Evolutionary conservation across 2,888 invertebrate species (phyloP).

Genomic region (Diarsia rubi): DNA sequence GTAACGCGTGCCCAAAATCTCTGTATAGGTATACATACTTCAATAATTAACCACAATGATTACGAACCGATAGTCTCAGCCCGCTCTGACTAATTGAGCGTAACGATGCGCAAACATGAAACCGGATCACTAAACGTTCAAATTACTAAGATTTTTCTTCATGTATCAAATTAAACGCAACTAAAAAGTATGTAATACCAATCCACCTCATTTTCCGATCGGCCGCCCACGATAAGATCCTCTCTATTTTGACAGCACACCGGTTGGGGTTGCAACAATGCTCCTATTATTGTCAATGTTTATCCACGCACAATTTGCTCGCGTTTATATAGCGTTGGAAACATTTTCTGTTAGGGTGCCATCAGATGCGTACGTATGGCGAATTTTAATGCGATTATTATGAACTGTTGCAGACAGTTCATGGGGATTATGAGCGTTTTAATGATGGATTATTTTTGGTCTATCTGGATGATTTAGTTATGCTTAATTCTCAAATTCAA

Average conservation of each 20-base stretch:
- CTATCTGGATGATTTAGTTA: neutral
- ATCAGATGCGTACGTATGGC: constrained; percentile 62
- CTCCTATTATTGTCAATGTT: constrained; percentile 87
- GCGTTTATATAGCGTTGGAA: constrained; percentile 87
- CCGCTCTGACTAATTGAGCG: constrained; percentile 38
- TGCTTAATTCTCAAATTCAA: neutral
- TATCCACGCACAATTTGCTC: constrained; percentile 90
- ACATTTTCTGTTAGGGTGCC: constrained; percentile 76
- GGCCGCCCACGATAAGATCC: constrained; percentile 63
- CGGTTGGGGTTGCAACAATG: constrained; percentile 84
- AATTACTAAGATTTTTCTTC: constrained; percentile 18
- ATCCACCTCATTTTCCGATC: constrained; percentile 71
- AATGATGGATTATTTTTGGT: constrained; percentile 45
- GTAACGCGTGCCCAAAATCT: constrained; percentile 28
- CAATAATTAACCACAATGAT: constrained; percentile 21
- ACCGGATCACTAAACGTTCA: constrained; percentile 25
- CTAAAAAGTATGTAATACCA: constrained; percentile 61
- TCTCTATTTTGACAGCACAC: constrained; percentile 69
- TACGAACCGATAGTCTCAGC: constrained; percentile 20
- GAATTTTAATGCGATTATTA: constrained; percentile 79
- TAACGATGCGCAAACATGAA: constrained; percentile 23
- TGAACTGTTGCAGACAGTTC: constrained; percentile 61
- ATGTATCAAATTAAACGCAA: constrained; percentile 29
- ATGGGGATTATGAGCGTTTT: constrained; percentile 57
- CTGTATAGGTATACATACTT: constrained; percentile 12